These are phyloP conservation scores for Epizoanthus fatuus DNA, from an alignment of 92 coral and sea anemone species.

Conservation along the genomic window DNA sequence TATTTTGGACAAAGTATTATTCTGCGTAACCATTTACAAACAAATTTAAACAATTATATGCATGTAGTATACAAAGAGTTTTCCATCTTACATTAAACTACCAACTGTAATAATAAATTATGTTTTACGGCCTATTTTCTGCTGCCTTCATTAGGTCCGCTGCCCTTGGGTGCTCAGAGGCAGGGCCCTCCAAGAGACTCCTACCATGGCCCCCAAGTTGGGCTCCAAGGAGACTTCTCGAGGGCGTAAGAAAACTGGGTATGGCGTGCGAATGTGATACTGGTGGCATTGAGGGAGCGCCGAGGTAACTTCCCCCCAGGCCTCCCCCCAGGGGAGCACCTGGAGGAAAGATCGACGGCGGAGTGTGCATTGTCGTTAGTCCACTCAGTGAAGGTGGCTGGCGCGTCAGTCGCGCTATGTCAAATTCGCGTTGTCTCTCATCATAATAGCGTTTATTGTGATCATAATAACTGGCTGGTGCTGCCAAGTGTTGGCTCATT, in stretches of 20 bases:
- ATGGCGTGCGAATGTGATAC: slow-evolving; percentile 85
- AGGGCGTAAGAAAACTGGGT: slow-evolving; percentile 67
- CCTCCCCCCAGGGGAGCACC: slow-evolving; percentile 68
- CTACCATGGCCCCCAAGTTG: slow-evolving; percentile 77
- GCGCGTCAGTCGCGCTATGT: slow-evolving; percentile 75
- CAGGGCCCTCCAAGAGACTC: slow-evolving; percentile 80
- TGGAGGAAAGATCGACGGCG: slow-evolving; percentile 81
- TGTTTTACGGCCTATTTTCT: slow-evolving; percentile 70
- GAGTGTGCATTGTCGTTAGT: slow-evolving; percentile 27
- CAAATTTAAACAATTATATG: slow-evolving; percentile 10
- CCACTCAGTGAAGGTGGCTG: slow-evolving; percentile 68
- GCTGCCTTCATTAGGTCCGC: slow-evolving; percentile 61
- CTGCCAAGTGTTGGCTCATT: slow-evolving; percentile 56
- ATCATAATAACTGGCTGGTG: slow-evolving; percentile 68
- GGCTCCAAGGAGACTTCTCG: slow-evolving; percentile 82
- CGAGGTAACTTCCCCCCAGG: slow-evolving; percentile 64
- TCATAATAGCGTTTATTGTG: slow-evolving; percentile 75
- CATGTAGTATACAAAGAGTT: neutral
- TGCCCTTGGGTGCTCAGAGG: slow-evolving; percentile 63
- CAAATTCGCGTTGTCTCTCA: slow-evolving; percentile 83
- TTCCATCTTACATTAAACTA: slow-evolving; percentile 26
- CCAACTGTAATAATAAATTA: slow-evolving; percentile 29
- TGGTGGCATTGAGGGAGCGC: slow-evolving; percentile 88
- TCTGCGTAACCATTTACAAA: slow-evolving; percentile 23
- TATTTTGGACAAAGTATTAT: too few species aligned